Conservation (phyloP, 30 jellyfish, hydroid and myxozoan genomes). For the Catostylus mosaicus region DNA sequence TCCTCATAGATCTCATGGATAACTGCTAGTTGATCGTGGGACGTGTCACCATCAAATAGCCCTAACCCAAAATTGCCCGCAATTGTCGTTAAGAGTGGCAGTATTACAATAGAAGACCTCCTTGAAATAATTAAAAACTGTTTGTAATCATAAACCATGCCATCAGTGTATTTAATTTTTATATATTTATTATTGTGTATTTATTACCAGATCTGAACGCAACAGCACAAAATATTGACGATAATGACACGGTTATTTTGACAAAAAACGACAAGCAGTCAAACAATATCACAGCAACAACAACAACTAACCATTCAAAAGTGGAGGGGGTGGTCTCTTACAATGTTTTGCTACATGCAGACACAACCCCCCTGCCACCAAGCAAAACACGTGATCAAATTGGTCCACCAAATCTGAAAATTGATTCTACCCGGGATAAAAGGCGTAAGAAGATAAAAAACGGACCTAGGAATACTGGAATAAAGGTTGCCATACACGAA, state of each 20-base stretch:
- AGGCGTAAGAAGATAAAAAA: not conserved
- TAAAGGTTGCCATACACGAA: too few species aligned
- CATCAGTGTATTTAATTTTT: too few species aligned
- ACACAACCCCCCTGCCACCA: constrained; percentile 65
- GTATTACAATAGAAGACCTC: too few species aligned
- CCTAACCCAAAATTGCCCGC: too few species aligned
- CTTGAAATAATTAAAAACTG: too few species aligned
- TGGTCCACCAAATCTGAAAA: constrained; percentile 38
- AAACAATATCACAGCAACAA: not conserved
- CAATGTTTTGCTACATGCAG: constrained; percentile 71
- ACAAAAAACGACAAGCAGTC: not conserved
- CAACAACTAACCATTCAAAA: not conserved
- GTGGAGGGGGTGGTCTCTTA: constrained; percentile 62
- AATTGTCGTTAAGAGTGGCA: too few species aligned
- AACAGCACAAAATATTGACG: not conserved
- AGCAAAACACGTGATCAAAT: constrained; percentile 68
- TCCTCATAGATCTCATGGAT: too few species aligned
- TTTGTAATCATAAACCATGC: too few species aligned
- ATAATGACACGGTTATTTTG: not conserved
- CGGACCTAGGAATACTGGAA: too few species aligned
- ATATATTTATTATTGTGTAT: too few species aligned
- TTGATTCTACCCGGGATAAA: not conserved
- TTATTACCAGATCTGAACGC: not conserved
- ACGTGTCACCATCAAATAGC: too few species aligned
- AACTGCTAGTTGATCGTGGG: too few species aligned